Percentiles rank a stretch among this genome's conserved stretches.
These are phyloP conservation scores for Chelon labrosus DNA, from an alignment of 2,797 vertebrate species.

Conservation along the genomic window DNA sequence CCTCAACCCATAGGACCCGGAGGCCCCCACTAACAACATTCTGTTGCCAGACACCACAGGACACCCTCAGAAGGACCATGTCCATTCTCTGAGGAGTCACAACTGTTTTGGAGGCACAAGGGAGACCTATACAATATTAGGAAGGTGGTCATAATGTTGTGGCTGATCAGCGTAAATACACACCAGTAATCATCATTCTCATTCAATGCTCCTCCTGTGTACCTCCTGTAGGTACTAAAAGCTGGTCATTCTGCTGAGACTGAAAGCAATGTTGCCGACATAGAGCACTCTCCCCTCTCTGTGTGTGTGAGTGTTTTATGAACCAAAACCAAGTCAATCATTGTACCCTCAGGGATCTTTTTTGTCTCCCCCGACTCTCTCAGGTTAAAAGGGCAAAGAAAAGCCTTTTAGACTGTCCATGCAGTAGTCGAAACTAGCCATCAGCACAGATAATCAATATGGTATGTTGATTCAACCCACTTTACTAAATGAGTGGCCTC, in stretches of 20 bases:
- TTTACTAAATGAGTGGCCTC: constrained; percentile 64
- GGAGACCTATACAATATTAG: too few relatives aligned
- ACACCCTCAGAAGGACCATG: too few relatives aligned
- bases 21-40: too few relatives aligned
- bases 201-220: too few relatives aligned
- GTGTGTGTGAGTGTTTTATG: constrained; percentile 42
- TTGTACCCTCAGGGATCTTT: constrained; percentile 29
- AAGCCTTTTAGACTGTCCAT: constrained; percentile 53
- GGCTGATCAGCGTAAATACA: not conserved
- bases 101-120: too few relatives aligned
- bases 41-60: too few relatives aligned
- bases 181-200: not conserved
- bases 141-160: too few relatives aligned
- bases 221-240: not conserved
- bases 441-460: constrained; percentile 62
- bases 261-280: constrained; percentile 1
- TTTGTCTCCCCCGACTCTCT: constrained; percentile 47
- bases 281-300: constrained; percentile 21
- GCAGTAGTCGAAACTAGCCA: constrained; percentile 31
- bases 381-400: constrained; percentile 60
- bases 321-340: constrained; percentile 60
- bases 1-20: too few relatives aligned
- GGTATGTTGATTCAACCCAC: constrained; percentile 62
- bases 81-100: too few relatives aligned
- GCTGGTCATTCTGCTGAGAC: not conserved